phyloP scores from a whole-genome alignment of 1,140 invertebrate genomes.

The Micrasema minimum region DNA sequence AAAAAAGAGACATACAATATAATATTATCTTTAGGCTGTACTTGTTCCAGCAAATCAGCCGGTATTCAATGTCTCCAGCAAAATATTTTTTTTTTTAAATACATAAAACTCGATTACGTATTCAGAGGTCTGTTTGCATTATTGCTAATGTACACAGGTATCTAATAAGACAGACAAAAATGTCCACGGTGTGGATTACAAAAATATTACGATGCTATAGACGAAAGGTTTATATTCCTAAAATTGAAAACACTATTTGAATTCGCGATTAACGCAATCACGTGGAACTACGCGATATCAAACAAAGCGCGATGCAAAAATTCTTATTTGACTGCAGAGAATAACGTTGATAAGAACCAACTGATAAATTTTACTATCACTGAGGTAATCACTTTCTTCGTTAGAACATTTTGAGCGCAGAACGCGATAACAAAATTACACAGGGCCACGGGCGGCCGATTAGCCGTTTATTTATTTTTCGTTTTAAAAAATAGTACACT shows the following conservation, averaged over 20 bases:
- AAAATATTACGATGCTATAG: too few relatives aligned
- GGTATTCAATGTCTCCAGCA: too few relatives aligned
- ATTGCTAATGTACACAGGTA: neutral
- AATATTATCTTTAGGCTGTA: too few relatives aligned
- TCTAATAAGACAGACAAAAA: neutral
- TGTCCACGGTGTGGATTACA: too few relatives aligned
- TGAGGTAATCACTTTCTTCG: conserved; percentile 21
- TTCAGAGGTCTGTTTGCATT: neutral
- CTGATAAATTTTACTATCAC: conserved; percentile 14
- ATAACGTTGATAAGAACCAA: conserved; percentile 1
- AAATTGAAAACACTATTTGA: too few relatives aligned
- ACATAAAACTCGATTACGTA: neutral
- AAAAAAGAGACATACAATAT: too few relatives aligned
- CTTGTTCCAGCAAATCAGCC: too few relatives aligned
- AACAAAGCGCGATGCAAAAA: too few relatives aligned
- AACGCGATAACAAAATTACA: neutral
- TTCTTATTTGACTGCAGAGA: neutral
- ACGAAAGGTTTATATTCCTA: too few relatives aligned
- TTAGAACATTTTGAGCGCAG: conserved; percentile 5
- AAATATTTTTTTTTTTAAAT: neutral
- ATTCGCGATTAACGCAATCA: too few relatives aligned
- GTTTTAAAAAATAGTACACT: neutral
- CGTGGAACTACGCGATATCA: too few relatives aligned
- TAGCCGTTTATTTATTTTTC: conserved; percentile 9
- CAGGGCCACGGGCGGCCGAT: neutral